Base-by-base conservation (phyloP, 2,797 vertebrate genomes). In the Pempheris klunzingeri region DNA sequence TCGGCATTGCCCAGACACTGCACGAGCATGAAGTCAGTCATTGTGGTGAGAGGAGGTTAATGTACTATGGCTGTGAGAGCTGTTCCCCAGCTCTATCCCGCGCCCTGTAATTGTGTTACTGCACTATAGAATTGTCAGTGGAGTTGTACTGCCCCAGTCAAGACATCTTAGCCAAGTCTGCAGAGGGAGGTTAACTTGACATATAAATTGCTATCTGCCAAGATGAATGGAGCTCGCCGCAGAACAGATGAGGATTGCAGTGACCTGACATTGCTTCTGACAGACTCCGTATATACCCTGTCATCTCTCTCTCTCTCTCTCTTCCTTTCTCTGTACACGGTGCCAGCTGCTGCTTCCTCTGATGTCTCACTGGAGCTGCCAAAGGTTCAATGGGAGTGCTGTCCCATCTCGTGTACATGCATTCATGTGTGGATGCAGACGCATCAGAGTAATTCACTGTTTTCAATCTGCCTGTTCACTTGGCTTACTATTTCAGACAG, bases 171-270 rank as follows among this genome's bases (percentile, higher is more conserved):
- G 88, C 57, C 55, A 52, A 77, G 84, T 86, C 87, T 80, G 54
- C 47, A 62, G 80, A 91, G 86, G 74, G 87, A 94, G 88, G 86
- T 92, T 92, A 92, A 91, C 89, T 84, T 90, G 93, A 94, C 88
- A 87, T 73, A 91, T 91, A 92, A 94, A 95, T 92, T 87, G 87
- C 84, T 83, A 85, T 90, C 87, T 91, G 89, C 82, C 89, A 88
- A 84, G 89, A 92, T 85, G 91, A 94, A 92, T 90, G 80, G 86
- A 88, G 77, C 79, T 88, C 39, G 38, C 73, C 79, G 77, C 79
- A 84, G 86, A 86, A 79, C 89, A 85, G 88, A 90, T 84, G 81
- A 91, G 80, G 76, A 77, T 89, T 92, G 91, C 91, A 43, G 78
- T 87, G 92, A 89, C 92, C 90, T 90, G 92, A 88, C 86, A 86